These are phyloP conservation scores for Triplophysa rosa DNA, from an alignment of 2,113 vertebrate genomes.

Conservation along the genomic window DNA sequence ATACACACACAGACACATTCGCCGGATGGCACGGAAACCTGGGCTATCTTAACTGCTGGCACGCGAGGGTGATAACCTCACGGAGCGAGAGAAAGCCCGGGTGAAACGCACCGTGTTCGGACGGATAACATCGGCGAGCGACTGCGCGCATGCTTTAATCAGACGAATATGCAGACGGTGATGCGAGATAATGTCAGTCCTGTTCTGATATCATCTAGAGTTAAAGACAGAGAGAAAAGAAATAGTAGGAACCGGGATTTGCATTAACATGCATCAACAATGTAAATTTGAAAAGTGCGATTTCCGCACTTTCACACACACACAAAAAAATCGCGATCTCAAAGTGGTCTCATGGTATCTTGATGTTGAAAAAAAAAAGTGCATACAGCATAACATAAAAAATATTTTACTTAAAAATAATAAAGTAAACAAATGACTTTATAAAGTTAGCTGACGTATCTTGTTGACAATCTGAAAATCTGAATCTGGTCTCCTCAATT, in stretches of 20 bases:
- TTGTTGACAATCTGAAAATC: too few species aligned
- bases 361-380: too few species aligned
- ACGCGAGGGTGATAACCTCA: slow-evolving; percentile 11
- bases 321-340: too few species aligned
- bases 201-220: neutral
- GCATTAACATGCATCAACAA: too few species aligned
- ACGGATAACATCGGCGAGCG: slow-evolving; percentile 1
- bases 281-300: too few species aligned
- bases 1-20: slow-evolving; percentile 2
- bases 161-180: neutral
- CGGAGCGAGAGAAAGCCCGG: neutral
- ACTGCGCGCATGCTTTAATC: neutral
- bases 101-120: neutral
- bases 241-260: neutral
- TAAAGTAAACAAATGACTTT: too few species aligned
- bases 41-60: slow-evolving; percentile 8
- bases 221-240: neutral
- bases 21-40: neutral
- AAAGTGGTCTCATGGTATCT: too few species aligned
- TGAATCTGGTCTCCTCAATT: too few species aligned
- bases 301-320: too few species aligned
- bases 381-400: too few species aligned
- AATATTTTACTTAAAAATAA: too few species aligned
- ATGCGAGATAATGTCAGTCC: neutral
- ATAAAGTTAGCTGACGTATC: too few species aligned